Conservation (phyloP, 2,797 vertebrate species). For the Gallinago stenura region DNA sequence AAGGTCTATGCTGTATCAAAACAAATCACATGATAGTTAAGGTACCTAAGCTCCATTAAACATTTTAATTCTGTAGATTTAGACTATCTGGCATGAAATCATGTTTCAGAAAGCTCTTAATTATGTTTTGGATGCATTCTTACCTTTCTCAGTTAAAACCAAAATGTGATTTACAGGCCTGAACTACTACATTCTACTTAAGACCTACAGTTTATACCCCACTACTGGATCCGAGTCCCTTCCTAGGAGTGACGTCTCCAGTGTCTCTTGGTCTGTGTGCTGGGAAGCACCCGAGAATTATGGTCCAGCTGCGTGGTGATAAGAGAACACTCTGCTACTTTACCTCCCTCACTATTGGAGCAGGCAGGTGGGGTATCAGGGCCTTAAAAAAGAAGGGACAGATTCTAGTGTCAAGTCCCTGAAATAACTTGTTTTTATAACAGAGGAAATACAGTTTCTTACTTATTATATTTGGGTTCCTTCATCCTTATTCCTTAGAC, state of each 20-base stretch:
- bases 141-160: neutral
- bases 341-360: neutral
- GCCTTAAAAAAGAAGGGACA: neutral
- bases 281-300: neutral
- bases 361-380: neutral
- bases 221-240: neutral
- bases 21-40: neutral
- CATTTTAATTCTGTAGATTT: neutral
- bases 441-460: neutral
- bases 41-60: neutral
- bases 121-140: neutral
- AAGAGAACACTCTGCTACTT: neutral
- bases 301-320: accelerated
- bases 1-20: neutral
- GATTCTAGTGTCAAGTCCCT: neutral
- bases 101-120: neutral
- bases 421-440: neutral
- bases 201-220: neutral
- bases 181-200: neutral
- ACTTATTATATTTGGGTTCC: neutral
- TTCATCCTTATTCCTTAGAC: neutral
- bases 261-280: neutral
- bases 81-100: neutral
- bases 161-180: neutral
- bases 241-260: neutral